A percentile compares a stretch with the other conserved stretches of the same genome.
Evolutionary conservation across 2,888 invertebrate species (phyloP).

Genomic region (Eulithis prunata): DNA sequence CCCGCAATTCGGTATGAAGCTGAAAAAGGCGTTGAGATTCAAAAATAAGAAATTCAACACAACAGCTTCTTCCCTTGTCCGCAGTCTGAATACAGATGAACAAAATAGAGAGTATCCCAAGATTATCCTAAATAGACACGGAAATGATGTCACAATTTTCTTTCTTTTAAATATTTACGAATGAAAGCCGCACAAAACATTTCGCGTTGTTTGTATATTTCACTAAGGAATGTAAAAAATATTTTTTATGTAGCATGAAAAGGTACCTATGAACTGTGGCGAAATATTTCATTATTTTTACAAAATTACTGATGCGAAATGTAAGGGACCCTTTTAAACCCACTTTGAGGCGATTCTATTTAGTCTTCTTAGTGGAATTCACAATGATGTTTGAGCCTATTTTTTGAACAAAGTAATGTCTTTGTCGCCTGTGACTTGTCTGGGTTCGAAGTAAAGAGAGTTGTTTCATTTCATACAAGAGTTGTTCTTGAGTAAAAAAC

Average conservation of each 20-base stretch:
- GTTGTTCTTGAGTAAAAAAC: no score
- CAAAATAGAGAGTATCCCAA: slow-evolving; percentile 61
- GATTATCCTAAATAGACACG: slow-evolving; percentile 60
- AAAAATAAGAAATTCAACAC: slow-evolving; percentile 66
- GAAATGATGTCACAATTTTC: slow-evolving; percentile 58
- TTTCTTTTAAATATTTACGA: slow-evolving; percentile 40
- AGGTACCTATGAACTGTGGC: slow-evolving; percentile 1
- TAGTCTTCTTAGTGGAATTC: slow-evolving; percentile 41
- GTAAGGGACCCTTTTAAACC: slow-evolving; percentile 40
- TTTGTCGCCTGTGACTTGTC: neutral
- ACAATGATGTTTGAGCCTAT: slow-evolving; percentile 38
- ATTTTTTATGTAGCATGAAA: slow-evolving; percentile 2
- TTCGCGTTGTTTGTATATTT: slow-evolving; percentile 5
- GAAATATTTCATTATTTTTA: slow-evolving; percentile 4
- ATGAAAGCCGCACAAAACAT: slow-evolving; percentile 24
- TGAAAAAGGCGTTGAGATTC: slow-evolving; percentile 57
- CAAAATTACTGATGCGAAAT: slow-evolving; percentile 45
- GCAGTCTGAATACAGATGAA: slow-evolving; percentile 68
- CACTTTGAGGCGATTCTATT: slow-evolving; percentile 36
- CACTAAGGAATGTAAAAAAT: slow-evolving; percentile 2
- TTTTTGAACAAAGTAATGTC: neutral
- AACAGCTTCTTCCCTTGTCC: slow-evolving; percentile 52
- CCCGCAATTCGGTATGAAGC: slow-evolving; percentile 31
- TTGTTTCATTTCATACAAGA: no score
- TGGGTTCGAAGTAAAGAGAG: neutral